Percentiles rank a stretch among this genome's conserved stretches.
These are phyloP conservation scores for Pteronura brasiliensis DNA, from an alignment of 2,113 vertebrate species.

Conservation along the genomic window DNA sequence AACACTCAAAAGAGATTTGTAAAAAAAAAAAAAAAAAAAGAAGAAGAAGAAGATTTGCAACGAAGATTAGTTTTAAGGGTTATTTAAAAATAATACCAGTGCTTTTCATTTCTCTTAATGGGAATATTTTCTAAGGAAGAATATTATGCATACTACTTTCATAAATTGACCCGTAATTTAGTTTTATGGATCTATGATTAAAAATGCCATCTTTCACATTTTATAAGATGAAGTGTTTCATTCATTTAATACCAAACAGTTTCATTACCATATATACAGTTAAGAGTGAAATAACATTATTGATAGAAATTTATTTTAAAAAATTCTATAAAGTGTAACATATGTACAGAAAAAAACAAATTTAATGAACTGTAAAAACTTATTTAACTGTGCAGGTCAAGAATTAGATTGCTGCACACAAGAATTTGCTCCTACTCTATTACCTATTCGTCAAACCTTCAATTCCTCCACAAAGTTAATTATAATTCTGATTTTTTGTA, in stretches of 20 bases:
- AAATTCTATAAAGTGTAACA: neutral
- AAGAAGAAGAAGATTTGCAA: neutral
- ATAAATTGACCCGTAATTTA: neutral
- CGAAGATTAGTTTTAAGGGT: neutral
- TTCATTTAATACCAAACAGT: no score
- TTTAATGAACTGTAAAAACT: neutral
- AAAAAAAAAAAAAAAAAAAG: neutral
- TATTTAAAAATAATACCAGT: neutral
- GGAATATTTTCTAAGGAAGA: conserved; percentile 7
- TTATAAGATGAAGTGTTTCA: neutral
- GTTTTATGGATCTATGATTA: neutral
- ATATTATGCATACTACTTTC: neutral
- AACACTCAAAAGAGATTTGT: neutral
- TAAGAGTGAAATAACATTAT: neutral
- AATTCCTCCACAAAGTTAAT: neutral
- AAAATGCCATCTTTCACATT: neutral
- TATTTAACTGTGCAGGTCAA: neutral
- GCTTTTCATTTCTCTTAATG: neutral
- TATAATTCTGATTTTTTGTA: neutral
- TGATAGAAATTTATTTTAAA: neutral
- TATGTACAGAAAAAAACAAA: neutral
- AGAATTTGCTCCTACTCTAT: neutral
- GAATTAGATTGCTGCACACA: neutral
- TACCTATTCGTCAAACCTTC: neutral
- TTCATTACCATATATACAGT: neutral